Evolutionary conservation across 2,888 invertebrate genomes (phyloP), one percentile per base, ranked within the genome.

Genomic region (Lepetodrilus schrolli): DNA sequence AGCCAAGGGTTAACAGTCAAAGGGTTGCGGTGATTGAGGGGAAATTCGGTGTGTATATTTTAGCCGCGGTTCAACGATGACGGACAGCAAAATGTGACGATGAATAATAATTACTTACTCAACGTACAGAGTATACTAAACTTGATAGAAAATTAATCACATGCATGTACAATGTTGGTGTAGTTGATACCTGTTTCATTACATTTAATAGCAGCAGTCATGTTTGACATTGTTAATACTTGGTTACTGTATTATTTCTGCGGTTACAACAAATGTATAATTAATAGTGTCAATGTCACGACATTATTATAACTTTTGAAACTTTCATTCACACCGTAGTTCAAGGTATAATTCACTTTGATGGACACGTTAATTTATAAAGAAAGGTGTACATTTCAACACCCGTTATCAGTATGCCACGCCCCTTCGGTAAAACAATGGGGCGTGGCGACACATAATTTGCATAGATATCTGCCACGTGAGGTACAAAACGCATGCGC

Each of bases 401-500:
- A 58, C 58, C 58, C 58, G 51, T 58, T 58, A 58, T 58, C 58
- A 26, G n/a, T 58, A 30, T 23, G 34, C 30, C 58, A 58, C 58
- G 58, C 58, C 58, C 26, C 30, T 34, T 58, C 3, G 30, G 10
- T 23, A 58, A 30, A 58, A 58, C 58, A 58, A 58, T 30, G 58
- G 58, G 58, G 58, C 58, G 58, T 58, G 58, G 26, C 58, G 13
- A 21, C 10, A 5, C 13, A 43, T 66, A 23, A 72, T 72, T 72
- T 72, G 72, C 72, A 72, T 72, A 58, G 20, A 47, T 73, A 72
- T 65, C 69, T 50, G 65, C 50, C 69, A 58, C 66, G 66, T 71
- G 50, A 70, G 47, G 37, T 34, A 43, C 50, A 36, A 50, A 36
- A 66, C 76, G 76, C 76, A 76, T 72, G 74, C 74, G 74, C 76